Conservation (phyloP, 1,140 invertebrate genomes). For the Popillia japonica region DNA sequence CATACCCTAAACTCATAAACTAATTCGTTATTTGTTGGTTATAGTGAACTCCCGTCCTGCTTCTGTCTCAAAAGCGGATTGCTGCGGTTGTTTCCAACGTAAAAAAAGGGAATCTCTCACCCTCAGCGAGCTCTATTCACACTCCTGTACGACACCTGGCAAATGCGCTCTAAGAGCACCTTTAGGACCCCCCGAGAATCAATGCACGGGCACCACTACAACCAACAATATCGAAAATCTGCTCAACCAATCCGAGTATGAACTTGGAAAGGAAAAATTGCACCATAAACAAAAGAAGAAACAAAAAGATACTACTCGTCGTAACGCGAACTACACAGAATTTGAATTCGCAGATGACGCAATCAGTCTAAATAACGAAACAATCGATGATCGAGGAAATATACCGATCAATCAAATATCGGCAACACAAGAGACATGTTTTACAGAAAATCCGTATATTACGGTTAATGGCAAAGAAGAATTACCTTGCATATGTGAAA, state of each 20-base stretch:
- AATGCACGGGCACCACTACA: conserved; percentile 50
- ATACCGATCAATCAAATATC: conserved; percentile 22
- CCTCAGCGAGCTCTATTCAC: conserved; percentile 57
- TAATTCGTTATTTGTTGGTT: conserved; percentile 50
- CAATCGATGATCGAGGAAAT: conserved; percentile 45
- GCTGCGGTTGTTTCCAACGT: conserved; percentile 58
- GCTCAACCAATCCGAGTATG: conserved; percentile 57
- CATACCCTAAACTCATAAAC: not conserved
- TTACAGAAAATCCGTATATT: conserved; percentile 61
- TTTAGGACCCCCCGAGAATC: conserved; percentile 55
- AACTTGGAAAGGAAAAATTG: conserved; percentile 54
- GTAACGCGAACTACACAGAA: conserved; percentile 55
- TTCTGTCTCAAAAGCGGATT: conserved; percentile 56
- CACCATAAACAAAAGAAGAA: conserved; percentile 46
- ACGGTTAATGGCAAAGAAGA: conserved; percentile 75
- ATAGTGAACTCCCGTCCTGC: conserved; percentile 60
- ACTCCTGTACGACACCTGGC: conserved; percentile 48
- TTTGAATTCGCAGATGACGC: conserved; percentile 70
- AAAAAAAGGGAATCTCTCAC: conserved; percentile 56
- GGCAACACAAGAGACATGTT: conserved; percentile 44
- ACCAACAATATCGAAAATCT: conserved; percentile 51
- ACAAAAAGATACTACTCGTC: conserved; percentile 45
- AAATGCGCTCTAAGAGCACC: conserved; percentile 55
- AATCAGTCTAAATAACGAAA: conserved; percentile 61
- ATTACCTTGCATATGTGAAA: conserved; percentile 64